Percentiles rank a stretch among this genome's conserved stretches.
Conservation (phyloP, 2,113 vertebrate species). For the Alces alces region DNA sequence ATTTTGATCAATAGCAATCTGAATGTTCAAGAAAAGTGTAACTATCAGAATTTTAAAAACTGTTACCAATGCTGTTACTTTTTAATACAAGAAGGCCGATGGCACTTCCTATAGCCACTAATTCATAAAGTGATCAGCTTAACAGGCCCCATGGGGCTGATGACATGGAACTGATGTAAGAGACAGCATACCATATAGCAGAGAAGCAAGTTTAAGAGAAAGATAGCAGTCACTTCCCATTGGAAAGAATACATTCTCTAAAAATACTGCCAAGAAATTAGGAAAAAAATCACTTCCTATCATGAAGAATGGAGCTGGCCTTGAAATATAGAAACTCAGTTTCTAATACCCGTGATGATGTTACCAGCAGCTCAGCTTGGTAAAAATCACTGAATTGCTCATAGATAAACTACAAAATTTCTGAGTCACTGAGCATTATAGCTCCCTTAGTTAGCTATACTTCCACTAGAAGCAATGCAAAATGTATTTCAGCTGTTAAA, state of each 20-base stretch:
- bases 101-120: neutral
- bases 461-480: neutral
- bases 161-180: neutral
- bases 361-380: neutral
- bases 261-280: constrained; percentile 3
- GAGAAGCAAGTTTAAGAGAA: constrained; percentile 18
- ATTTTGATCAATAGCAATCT: neutral
- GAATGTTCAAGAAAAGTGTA: neutral
- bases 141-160: neutral
- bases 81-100: neutral
- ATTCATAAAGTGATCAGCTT: neutral
- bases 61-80: neutral
- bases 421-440: neutral
- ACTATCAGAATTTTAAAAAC: constrained; percentile 17
- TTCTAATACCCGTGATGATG: neutral
- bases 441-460: neutral
- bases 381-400: neutral
- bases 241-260: neutral
- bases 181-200: neutral
- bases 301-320: neutral
- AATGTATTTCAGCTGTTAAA: constrained; percentile 6
- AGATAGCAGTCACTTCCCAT: neutral
- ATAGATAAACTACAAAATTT: neutral
- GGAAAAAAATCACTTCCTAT: neutral
- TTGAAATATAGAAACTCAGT: constrained; percentile 28